Conservation (phyloP, 92 coral and sea anemone species). For the Phymanthus crucifer region DNA sequence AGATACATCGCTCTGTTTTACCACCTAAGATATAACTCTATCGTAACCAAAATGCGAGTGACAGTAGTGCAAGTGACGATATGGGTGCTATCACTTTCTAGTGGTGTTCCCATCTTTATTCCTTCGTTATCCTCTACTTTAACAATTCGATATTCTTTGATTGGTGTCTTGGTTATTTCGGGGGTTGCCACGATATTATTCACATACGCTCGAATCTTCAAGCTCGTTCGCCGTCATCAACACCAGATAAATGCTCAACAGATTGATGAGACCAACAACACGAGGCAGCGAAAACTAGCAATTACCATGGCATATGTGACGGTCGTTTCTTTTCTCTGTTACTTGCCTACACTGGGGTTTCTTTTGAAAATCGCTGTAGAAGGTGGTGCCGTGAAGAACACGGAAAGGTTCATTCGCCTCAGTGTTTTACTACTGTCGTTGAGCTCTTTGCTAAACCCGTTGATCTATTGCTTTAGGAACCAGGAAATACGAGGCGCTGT, state of each 20-base stretch:
- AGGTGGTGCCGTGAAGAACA: not conserved
- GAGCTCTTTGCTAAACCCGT: slow-evolving; percentile 20
- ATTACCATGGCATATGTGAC: slow-evolving; percentile 28
- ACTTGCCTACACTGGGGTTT: not conserved
- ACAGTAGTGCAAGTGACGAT: not conserved
- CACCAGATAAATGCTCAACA: slow-evolving; percentile 23
- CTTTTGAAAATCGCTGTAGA: not conserved
- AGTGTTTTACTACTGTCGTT: not conserved
- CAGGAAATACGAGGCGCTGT: slow-evolving; percentile 18
- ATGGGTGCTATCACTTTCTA: not conserved
- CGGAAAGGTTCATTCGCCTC: not conserved
- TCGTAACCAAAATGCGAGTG: slow-evolving; percentile 36
- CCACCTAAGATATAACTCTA: slow-evolving; percentile 19
- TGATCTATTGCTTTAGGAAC: slow-evolving; percentile 17
- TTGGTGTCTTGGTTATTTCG: not conserved
- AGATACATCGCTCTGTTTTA: slow-evolving; percentile 34
- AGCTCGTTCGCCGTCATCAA: slow-evolving; percentile 22
- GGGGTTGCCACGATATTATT: not conserved
- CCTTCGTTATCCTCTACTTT: not conserved
- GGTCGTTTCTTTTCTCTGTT: slow-evolving; percentile 13
- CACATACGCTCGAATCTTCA: slow-evolving; percentile 12
- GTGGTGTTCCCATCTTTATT: not conserved
- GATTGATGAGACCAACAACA: not conserved
- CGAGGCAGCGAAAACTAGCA: slow-evolving; percentile 14
- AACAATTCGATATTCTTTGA: not conserved